Evolutionary conservation across 2,113 vertebrate species (phyloP).

Genomic region (Poecilia latipinna): DNA sequence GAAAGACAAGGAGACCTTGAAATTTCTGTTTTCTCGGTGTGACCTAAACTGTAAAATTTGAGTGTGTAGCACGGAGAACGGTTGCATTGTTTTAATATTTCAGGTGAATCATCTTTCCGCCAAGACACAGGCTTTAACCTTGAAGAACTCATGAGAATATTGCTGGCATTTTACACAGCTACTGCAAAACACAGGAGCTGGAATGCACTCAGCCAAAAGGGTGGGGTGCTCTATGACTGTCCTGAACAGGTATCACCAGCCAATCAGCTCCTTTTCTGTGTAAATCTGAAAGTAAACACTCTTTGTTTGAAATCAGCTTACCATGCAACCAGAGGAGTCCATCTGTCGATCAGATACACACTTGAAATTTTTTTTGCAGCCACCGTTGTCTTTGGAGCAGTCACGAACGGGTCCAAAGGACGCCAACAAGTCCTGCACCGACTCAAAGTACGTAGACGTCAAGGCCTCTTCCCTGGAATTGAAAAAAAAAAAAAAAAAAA

Average conservation of each 20-base stretch:
- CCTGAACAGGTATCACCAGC: not conserved
- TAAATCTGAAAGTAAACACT: not conserved
- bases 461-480: constrained; percentile 93
- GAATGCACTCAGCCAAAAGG: not conserved
- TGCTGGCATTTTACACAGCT: not conserved
- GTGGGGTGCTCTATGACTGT: not conserved
- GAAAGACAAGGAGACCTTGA: not conserved
- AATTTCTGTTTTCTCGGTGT: not conserved
- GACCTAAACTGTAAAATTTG: not conserved
- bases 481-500: constrained; percentile 21
- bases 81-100: not conserved
- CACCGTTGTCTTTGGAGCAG: constrained; percentile 94
- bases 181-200: not conserved
- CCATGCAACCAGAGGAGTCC: constrained; percentile 96
- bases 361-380: constrained; percentile 97
- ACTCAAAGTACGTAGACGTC: constrained; percentile 97
- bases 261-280: not conserved
- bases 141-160: too few species aligned
- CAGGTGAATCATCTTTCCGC: not conserved
- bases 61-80: not conserved
- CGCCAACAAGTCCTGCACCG: constrained; percentile 93
- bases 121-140: too few species aligned
- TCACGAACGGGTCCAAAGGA: constrained; percentile 96
- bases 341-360: constrained; percentile 93
- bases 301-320: constrained; percentile 65